Evolutionary conservation across 2,797 vertebrate genomes (phyloP).

Genomic region (Limosa lapponica): DNA sequence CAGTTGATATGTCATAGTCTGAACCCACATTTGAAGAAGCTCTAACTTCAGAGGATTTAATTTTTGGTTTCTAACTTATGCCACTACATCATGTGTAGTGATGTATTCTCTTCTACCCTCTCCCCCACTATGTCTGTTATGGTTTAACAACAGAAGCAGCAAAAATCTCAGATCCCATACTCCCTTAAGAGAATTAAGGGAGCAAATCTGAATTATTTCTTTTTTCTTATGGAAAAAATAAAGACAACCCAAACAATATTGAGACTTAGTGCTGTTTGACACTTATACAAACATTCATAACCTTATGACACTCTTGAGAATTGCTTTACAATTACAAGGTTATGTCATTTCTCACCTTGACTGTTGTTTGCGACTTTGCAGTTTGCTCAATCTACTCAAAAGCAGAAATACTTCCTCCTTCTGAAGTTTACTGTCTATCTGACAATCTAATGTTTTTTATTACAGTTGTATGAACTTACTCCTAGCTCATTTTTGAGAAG

Average conservation of each 20-base stretch:
- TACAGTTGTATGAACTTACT: not conserved
- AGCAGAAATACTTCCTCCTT: not conserved
- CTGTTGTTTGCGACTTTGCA: not conserved
- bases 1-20: not conserved
- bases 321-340: not conserved
- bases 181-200: not conserved
- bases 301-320: not conserved
- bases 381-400: not conserved
- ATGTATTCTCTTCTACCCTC: not conserved
- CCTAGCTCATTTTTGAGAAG: not conserved
- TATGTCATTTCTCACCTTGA: not conserved
- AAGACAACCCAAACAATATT: too few relatives aligned
- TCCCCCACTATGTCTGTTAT: accelerated
- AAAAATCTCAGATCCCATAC: not conserved
- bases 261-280: not conserved
- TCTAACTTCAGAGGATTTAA: not conserved
- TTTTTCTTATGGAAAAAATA: not conserved
- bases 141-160: not conserved
- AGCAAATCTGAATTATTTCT: not conserved
- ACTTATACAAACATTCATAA: not conserved
- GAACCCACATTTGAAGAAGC: not conserved
- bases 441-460: not conserved
- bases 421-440: not conserved
- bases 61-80: not conserved
- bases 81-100: accelerated